Conservation (phyloP, 1,140 invertebrate species). For the Mamestra configurata region DNA sequence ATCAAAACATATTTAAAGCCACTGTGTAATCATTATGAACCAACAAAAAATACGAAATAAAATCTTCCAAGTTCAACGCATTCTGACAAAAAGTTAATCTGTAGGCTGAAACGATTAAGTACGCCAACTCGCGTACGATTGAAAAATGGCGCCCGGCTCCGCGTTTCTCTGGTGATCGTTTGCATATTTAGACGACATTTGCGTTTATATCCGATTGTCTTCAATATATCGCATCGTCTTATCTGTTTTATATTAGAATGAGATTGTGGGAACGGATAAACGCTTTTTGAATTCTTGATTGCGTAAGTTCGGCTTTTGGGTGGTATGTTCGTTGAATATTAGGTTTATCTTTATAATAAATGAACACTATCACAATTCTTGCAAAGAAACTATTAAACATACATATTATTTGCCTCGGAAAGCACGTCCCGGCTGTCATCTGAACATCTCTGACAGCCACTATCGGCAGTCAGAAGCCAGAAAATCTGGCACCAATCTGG, state of each 20-base stretch:
- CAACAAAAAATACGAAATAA: background rate
- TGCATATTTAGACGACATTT: slow-evolving; percentile 52
- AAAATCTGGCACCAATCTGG: no score
- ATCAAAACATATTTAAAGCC: no score
- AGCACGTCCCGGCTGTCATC: no score
- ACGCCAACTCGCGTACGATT: slow-evolving; percentile 39
- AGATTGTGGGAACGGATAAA: slow-evolving; percentile 26
- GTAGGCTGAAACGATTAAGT: slow-evolving; percentile 38
- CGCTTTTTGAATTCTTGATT: slow-evolving; percentile 42
- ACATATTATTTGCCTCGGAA: no score
- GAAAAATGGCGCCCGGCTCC: slow-evolving; percentile 42
- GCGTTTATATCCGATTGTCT: slow-evolving; percentile 49
- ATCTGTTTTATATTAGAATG: slow-evolving; percentile 48
- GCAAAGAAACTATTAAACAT: no score
- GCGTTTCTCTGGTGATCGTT: slow-evolving; percentile 43
- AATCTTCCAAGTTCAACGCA: slow-evolving; percentile 20
- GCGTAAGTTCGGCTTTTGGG: no score
- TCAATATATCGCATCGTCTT: slow-evolving; percentile 48
- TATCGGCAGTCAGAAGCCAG: no score
- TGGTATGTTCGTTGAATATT: background rate
- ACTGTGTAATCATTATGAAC: no score
- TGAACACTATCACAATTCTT: no score
- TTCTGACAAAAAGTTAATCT: slow-evolving; percentile 44
- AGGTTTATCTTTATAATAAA: no score
- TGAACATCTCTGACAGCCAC: no score